phyloP scores from a whole-genome alignment of 2,113 vertebrate genomes.

The Nyctereutes procyonoides region DNA sequence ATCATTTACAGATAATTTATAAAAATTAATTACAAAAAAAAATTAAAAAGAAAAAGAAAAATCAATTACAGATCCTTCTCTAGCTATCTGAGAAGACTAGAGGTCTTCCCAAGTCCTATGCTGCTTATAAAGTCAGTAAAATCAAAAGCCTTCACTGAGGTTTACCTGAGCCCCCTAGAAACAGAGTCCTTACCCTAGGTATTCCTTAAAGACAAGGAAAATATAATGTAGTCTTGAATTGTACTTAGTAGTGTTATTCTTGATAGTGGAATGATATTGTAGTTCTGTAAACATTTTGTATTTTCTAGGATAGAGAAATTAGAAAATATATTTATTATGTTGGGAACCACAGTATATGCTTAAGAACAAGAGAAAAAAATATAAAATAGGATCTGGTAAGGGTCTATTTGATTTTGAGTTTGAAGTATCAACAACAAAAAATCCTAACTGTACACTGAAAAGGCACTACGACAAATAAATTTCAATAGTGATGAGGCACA shows the following conservation, averaged over 20 bases:
- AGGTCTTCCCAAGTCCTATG: background rate
- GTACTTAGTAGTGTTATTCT: background rate
- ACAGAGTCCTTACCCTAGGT: background rate
- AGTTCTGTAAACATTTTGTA: constrained; percentile 15
- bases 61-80: background rate
- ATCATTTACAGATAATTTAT: background rate
- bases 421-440: background rate
- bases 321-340: background rate
- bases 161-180: background rate
- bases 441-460: background rate
- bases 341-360: background rate
- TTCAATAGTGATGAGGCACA: background rate
- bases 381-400: background rate
- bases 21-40: background rate
- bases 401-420: background rate
- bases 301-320: background rate
- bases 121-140: background rate
- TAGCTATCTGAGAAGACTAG: background rate
- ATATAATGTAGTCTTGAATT: background rate
- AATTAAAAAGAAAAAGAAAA: too few species aligned
- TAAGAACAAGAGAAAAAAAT: background rate
- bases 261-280: background rate
- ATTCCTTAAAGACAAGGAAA: background rate
- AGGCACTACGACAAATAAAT: background rate
- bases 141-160: background rate